These are phyloP conservation scores for Dermochelys coriacea DNA, from an alignment of 2,797 vertebrate genomes.

Conservation along the genomic window DNA sequence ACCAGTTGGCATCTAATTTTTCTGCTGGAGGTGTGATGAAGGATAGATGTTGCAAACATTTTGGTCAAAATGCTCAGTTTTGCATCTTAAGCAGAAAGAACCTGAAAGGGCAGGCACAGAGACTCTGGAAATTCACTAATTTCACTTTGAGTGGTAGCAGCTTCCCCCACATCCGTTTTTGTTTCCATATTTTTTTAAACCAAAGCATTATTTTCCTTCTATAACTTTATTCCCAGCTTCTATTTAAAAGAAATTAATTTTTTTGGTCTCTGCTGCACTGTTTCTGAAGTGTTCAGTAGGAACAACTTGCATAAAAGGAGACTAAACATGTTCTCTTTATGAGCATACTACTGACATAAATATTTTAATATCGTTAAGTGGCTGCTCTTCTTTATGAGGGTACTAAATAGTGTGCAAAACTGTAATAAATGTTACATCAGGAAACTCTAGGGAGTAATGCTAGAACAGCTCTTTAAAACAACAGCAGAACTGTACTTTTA, in stretches of 20 bases:
- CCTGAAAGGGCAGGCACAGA: not conserved
- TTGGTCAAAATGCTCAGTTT: not conserved
- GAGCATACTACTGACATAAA: conserved; percentile 15
- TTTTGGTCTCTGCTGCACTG: not conserved
- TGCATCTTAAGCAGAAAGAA: not conserved
- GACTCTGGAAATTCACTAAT: not conserved
- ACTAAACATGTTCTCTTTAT: conserved; percentile 29
- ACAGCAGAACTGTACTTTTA: conserved; percentile 1
- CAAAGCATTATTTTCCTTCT: not conserved
- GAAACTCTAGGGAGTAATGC: not conserved
- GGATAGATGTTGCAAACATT: not conserved
- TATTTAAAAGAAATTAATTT: not conserved
- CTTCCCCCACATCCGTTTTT: not conserved
- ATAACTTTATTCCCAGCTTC: not conserved
- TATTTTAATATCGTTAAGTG: conserved; percentile 37
- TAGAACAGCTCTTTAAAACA: conserved; percentile 11
- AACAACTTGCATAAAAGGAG: not conserved
- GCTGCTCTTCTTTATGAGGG: not conserved
- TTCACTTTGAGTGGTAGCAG: not conserved
- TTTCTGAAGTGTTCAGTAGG: not conserved
- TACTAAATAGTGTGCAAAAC: conserved; percentile 34
- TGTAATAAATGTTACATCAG: conserved; percentile 11
- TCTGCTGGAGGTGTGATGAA: not conserved
- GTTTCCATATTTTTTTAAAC: not conserved
- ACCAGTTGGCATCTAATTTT: not conserved